Base-by-base conservation (phyloP, 1,140 invertebrate genomes). In the Drosophila lacteicornis region DNA sequence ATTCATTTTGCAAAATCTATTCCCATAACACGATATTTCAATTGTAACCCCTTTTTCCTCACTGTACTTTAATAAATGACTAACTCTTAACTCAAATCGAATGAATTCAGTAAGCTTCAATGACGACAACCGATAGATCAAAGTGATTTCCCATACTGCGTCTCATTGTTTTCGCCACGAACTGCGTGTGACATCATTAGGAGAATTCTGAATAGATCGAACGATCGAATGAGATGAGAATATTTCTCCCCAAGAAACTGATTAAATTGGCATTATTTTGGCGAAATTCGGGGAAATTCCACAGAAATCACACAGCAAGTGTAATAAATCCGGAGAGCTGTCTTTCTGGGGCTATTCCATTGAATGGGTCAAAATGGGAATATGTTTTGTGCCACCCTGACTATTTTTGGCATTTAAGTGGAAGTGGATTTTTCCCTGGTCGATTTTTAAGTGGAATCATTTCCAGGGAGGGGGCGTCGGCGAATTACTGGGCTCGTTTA, bases 381-480 rank as follows among this genome's bases (percentile, higher is more conserved):
- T 43, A 49, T 27, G 3, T 42, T 22, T 36, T 11, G 33, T 9
- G 9, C 43, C 36, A 25, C 45, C 43, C 19, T 15, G 36, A 57
- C 79, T 79, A 75, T 82, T 80, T 80, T 84, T 58, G 74, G 77
- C 43, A 46, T 45, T 85, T 85, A 78, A 75, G 55, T 78, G 60
- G 82, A 85, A 80, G 60, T 42, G 22, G 27, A 59, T 42, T 58
- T 30, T 47, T 36, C 15, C 1, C 13, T 33, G n/a, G 25, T 69
- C 43, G 56, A 57, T 61, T 61, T 82, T 82, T 82, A 82, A 69
- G 75, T 75, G 75, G 80, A 82, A 82, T 82, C 17, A 11, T 9
- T 56, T 63, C 50, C 53, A 22, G 13, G 50, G 22, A 27, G 50
- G 50, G 45, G 43, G 38, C 30, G n/a, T 30, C 19, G 19, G 46